phyloP scores from a whole-genome alignment of 2,113 vertebrate species.

The Microcebus lehilahytsara region DNA sequence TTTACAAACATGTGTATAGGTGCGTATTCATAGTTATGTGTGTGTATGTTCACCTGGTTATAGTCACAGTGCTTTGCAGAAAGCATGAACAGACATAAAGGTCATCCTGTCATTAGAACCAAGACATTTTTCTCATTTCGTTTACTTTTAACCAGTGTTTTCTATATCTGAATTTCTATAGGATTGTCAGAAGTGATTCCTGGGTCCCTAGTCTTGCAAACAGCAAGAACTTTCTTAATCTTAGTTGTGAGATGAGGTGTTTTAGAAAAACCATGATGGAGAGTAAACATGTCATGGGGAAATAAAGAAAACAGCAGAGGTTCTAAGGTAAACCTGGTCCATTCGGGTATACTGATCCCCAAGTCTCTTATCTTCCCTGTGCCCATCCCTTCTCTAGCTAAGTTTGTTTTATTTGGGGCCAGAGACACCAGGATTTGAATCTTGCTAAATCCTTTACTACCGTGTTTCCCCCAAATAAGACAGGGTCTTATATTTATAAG shows the following conservation, averaged over 20 bases:
- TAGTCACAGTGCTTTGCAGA: not conserved
- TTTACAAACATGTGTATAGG: fast-evolving
- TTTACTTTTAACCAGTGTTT: not conserved
- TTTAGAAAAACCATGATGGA: not conserved
- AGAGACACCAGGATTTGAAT: not conserved
- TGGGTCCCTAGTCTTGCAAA: not conserved
- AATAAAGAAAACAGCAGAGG: not conserved
- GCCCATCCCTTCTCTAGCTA: too few species aligned
- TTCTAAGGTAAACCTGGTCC: not conserved
- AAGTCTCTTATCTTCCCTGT: not conserved
- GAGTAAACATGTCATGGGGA: fast-evolving
- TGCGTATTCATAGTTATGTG: too few species aligned
- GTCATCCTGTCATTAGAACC: not conserved
- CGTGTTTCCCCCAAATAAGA: too few species aligned
- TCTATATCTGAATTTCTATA: not conserved
- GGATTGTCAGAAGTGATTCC: not conserved
- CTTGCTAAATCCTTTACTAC: not conserved
- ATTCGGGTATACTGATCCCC: fast-evolving
- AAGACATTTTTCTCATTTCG: not conserved
- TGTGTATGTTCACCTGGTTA: not conserved
- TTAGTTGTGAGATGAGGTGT: not conserved
- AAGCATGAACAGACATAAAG: not conserved
- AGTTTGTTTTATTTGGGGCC: not conserved
- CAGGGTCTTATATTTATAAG: too few species aligned
- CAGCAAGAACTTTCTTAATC: not conserved